Evolutionary conservation across 2,113 vertebrate species (phyloP).

Genomic region (Potamarius usumacintae): DNA sequence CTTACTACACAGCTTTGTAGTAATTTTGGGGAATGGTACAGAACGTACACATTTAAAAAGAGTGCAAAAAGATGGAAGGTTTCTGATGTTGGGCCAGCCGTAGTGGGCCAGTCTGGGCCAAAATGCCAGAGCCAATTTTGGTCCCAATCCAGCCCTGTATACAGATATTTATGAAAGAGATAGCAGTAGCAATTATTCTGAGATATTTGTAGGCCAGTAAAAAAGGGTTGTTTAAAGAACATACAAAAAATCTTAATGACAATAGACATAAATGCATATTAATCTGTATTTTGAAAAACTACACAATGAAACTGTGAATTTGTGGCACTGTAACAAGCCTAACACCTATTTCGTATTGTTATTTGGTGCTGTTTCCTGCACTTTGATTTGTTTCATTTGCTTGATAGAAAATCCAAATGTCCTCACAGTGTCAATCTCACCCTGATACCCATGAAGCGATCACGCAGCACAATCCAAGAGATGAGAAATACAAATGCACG

Average conservation of each 20-base stretch:
- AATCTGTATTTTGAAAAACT: neutral
- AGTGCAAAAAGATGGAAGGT: no score
- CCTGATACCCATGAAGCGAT: constrained; percentile 81
- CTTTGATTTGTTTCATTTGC: neutral
- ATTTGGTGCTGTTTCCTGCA: neutral
- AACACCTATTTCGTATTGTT: neutral
- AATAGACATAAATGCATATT: neutral
- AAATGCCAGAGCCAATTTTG: no score
- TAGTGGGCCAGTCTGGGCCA: no score
- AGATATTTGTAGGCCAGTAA: neutral
- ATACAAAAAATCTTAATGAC: neutral
- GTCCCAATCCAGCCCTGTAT: neutral
- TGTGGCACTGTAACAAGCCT: neutral
- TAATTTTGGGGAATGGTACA: no score
- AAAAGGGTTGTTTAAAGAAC: neutral
- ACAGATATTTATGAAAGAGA: neutral
- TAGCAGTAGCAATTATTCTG: neutral
- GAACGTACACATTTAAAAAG: no score
- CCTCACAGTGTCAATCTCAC: constrained; percentile 37
- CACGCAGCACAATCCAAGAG: constrained; percentile 86
- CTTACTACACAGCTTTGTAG: no score
- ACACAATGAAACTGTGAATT: neutral
- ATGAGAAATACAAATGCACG: constrained; percentile 88
- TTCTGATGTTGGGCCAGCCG: no score
- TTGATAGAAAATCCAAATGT: constrained; percentile 25